Conservation (phyloP, 1,140 invertebrate species). For the Danaus melanippus region DNA sequence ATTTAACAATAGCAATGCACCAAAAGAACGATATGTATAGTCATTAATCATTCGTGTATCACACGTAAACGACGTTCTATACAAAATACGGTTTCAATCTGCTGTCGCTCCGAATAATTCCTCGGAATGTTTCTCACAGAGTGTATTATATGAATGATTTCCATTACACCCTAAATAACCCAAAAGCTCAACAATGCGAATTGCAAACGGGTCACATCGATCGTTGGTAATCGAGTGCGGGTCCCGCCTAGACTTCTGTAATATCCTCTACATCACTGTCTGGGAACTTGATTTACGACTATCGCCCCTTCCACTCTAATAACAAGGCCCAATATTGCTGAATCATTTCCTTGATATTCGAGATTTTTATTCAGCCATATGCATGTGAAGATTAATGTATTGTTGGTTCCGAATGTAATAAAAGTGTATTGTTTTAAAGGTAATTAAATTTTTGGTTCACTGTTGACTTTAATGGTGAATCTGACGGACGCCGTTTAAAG, state of each 20-base stretch:
- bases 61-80: no score
- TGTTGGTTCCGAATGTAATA: constrained; percentile 1
- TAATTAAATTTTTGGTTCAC: not conserved
- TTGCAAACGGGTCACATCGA: constrained; percentile 16
- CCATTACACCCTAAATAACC: not conserved
- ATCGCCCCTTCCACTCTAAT: constrained; percentile 2
- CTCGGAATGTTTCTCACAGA: no score
- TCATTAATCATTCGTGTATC: no score
- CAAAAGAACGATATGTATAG: no score
- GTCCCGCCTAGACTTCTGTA: constrained; percentile 8
- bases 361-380: constrained; percentile 13
- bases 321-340: constrained; percentile 12
- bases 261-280: constrained; percentile 12
- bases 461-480: not conserved
- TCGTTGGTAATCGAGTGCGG: constrained; percentile 14
- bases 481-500: not conserved
- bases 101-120: no score
- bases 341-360: constrained; percentile 10
- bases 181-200: constrained; percentile 11
- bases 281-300: constrained; percentile 12
- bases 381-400: constrained; percentile 15
- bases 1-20: no score
- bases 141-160: no score
- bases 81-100: no score
- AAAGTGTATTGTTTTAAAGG: constrained; percentile 3